Conservation (phyloP, 1,140 invertebrate genomes). For the Ceratina japonica region DNA sequence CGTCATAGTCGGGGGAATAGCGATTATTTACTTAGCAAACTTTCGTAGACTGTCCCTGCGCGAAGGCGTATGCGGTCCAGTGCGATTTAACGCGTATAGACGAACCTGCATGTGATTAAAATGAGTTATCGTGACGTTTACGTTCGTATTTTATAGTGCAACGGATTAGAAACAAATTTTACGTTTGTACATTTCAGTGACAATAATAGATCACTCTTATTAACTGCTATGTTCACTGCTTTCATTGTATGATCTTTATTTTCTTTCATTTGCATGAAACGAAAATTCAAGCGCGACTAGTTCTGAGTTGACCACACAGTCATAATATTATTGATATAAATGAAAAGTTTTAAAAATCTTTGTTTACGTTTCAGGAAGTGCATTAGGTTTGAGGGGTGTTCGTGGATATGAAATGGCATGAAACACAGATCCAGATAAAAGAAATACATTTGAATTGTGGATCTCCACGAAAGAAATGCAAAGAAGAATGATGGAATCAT, state of each 20-base stretch:
- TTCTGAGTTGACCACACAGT: not conserved
- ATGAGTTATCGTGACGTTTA: not conserved
- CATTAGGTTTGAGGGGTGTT: slow-evolving; percentile 1
- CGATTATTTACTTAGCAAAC: slow-evolving; percentile 22
- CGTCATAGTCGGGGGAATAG: not conserved
- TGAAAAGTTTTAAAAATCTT: not conserved
- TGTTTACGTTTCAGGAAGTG: slow-evolving; percentile 37
- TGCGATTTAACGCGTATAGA: slow-evolving; percentile 7
- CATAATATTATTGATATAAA: not conserved
- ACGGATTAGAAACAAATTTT: not conserved
- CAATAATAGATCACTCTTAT: not conserved
- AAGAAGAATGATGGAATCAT: slow-evolving; percentile 51
- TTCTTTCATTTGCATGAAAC: slow-evolving; percentile 1
- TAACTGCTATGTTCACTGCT: too few relatives aligned
- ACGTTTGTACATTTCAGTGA: not conserved
- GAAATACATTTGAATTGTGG: slow-evolving; percentile 20
- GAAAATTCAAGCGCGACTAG: not conserved
- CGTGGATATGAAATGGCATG: slow-evolving; percentile 55
- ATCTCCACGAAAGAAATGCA: slow-evolving; percentile 47
- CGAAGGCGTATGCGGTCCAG: slow-evolving; percentile 1
- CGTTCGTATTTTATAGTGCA: not conserved
- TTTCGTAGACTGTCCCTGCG: slow-evolving; percentile 4
- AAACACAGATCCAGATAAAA: slow-evolving; percentile 30
- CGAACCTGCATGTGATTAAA: slow-evolving; percentile 14
- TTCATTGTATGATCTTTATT: not conserved